Evolutionary conservation across 1,140 invertebrate genomes (phyloP), one percentile per base, ranked within the genome.

Genomic region (Tribolium castaneum): DNA sequence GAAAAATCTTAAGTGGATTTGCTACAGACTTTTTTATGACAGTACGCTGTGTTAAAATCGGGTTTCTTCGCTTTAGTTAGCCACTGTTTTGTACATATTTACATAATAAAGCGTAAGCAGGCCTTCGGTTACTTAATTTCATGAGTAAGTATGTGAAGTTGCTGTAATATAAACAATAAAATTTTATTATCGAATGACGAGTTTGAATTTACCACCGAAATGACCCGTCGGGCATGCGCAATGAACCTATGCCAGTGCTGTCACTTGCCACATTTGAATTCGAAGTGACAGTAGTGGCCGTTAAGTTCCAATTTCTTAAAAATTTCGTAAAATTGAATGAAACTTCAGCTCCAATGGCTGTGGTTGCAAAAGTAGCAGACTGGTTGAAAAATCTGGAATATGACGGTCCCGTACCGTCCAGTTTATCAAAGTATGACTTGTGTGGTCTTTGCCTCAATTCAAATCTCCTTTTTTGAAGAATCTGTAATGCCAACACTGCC

Each of bases 1-100:
- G 82, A 83, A 77, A 83, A 83, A 50, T 81, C 80, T 50, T 81
- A 56, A 56, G 16, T 54, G 19, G 12, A 35, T 30, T 59, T 59
- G 5, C 35, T 35, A 66, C 1, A 35, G 25, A 59, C 30, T 66
- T 66, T 66, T 66, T 35, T 7, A 59, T 59, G 7, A 59, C 54
- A 59, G 22, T 35, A 66, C 12, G 25, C 12, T 66, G 25, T 34
- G 59, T 66, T 66, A 10, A 35, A 66, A 66, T 66, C 59, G 59
- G 59, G 59, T 66, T 66, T 66, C n/a, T 66, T 66, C 30, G 59
- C 59, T 66, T 12, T 52, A 52, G 25, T 34, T 66, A 66, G 59
- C 59, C 12, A n/a, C 25, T 6, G 13, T 66, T 66, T 66, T 66
- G 59, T 66, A 66, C 59, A 66, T 66, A 66, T 66, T 66, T 35